Base-by-base conservation (phyloP, 1,140 invertebrate genomes). In the Frieseomelitta varia region DNA sequence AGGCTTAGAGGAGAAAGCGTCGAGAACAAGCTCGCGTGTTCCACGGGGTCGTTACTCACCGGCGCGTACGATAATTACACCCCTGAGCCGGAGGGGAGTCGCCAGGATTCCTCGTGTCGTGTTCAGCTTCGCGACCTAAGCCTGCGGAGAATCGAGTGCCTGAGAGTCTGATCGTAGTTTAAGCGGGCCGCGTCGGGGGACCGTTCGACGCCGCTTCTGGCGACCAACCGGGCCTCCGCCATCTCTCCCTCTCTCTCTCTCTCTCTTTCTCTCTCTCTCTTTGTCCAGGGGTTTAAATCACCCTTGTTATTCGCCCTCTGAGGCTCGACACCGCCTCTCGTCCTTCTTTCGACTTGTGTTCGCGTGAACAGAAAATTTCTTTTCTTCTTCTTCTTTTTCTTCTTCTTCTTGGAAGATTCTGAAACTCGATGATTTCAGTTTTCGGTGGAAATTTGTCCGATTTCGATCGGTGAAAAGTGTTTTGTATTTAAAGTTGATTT, bases 111-210 rank as follows among this genome's bases (percentile, higher is more conserved):
- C 82, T 69, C 76, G 65, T 81, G 86, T 85, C 88, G 84, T 85
- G 89, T 84, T 72, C 88, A 87, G 76, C 85, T 90, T 79, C 88
- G 86, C 89, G 86, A 90, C 77, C 73, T 86, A 75, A 90, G 89
- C 75, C 81, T 85, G 39, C 84, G 88, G 51, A 90, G 80, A 90
- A 86, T 90, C 79, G 88, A 90, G 87, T 90, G 75, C 79, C 75
- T 90, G 81, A 90, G 86, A 90, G 89, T 90, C 87, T 87, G 86
- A 90, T 85, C 88, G 83, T 89, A 90, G 84, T 89, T 68, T 84
- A 89, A 73, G 69, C 39, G 55, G 47, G 39, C 55, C 55, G 39
- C 73, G 81, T 77, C 58, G 83, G 34, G 83, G 69, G 76, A 65
- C 21, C 24, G 34, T 24, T 39, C 55, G 75, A 61, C 10, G 58